phyloP scores from a whole-genome alignment of 2,797 vertebrate genomes.

The Podarcis lilfordi region DNA sequence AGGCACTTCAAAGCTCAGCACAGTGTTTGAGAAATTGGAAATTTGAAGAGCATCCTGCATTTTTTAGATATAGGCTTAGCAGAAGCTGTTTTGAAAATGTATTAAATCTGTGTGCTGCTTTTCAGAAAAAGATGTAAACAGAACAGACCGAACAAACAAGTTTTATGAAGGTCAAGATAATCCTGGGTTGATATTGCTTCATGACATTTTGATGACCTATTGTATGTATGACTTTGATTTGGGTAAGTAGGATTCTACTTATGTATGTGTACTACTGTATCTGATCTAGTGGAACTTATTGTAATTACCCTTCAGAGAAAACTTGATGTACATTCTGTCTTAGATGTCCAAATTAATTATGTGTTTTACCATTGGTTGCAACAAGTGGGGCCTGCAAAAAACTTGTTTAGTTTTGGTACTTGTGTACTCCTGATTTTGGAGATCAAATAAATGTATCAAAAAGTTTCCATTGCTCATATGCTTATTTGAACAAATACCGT shows the following conservation, averaged over 20 bases:
- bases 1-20: conserved; percentile 63
- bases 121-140: conserved; percentile 96
- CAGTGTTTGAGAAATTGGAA: conserved; percentile 37
- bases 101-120: conserved; percentile 68
- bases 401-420: background rate
- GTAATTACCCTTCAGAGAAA: conserved; percentile 25
- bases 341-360: background rate
- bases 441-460: background rate
- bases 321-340: conserved; percentile 24
- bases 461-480: background rate
- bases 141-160: conserved; percentile 93
- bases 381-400: background rate
- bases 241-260: conserved; percentile 81
- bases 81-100: conserved; percentile 62
- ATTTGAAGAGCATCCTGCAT: conserved; percentile 46
- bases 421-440: too few species aligned
- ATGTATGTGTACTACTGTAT: conserved; percentile 34
- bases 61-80: conserved; percentile 61
- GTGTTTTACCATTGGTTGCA: background rate
- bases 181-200: conserved; percentile 91
- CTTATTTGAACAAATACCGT: background rate
- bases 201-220: conserved; percentile 98
- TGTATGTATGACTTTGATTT: conserved; percentile 98
- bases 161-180: conserved; percentile 97
- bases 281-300: conserved; percentile 19